Conservation (phyloP, 2,888 invertebrate species). For the Pseudeuparius sepicola region DNA sequence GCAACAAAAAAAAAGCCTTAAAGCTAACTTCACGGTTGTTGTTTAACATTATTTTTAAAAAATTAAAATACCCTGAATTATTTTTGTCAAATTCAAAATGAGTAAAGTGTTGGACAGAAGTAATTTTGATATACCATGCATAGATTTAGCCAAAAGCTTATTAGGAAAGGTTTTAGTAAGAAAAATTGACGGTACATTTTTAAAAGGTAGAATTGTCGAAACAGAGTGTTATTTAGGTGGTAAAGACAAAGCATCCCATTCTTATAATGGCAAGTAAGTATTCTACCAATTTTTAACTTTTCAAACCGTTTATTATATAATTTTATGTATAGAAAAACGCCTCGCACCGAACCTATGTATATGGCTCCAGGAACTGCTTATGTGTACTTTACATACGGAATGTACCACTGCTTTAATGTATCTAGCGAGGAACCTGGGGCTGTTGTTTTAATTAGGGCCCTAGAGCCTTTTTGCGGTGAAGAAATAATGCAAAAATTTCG, state of each 20-base stretch:
- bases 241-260: conserved; percentile 57
- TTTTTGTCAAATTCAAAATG: too few relatives aligned
- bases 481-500: conserved; percentile 44
- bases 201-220: conserved; percentile 60
- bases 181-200: conserved; percentile 40
- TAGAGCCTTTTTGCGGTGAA: conserved; percentile 53
- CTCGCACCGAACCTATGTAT: conserved; percentile 58
- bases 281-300: not conserved
- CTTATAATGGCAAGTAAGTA: conserved; percentile 40
- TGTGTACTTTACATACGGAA: conserved; percentile 64
- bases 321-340: conserved; percentile 42
- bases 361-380: conserved; percentile 61
- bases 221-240: conserved; percentile 62
- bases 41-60: too few relatives aligned
- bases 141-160: conserved; percentile 46
- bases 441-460: conserved; percentile 56
- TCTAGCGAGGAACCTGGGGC: conserved; percentile 55
- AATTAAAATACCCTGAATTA: too few relatives aligned
- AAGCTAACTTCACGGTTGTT: too few relatives aligned
- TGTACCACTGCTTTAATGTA: conserved; percentile 65
- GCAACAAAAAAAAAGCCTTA: too few relatives aligned
- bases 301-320: not conserved
- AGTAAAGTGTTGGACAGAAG: too few relatives aligned
- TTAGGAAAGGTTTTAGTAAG: conserved; percentile 54
- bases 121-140: too few relatives aligned